Conservation (phyloP, 2,797 vertebrate species). For the Margarornis squamiger region DNA sequence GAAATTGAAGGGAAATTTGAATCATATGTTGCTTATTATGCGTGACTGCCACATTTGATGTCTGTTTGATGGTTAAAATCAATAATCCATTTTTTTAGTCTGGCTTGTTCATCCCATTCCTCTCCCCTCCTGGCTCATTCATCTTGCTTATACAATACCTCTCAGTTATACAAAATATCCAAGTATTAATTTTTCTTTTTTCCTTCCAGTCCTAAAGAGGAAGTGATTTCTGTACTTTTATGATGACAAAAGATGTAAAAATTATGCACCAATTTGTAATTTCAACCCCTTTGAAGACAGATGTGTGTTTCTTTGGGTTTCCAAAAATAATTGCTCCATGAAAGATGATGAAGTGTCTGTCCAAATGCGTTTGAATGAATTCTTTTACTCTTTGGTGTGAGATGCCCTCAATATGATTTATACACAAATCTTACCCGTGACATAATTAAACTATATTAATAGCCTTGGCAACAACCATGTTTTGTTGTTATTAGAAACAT, state of each 20-base stretch:
- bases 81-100: constrained; percentile 17
- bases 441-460: constrained; percentile 42
- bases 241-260: not conserved
- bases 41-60: constrained; percentile 35
- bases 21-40: constrained; percentile 51
- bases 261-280: not conserved
- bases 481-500: constrained; percentile 26
- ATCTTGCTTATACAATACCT: constrained; percentile 3
- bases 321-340: not conserved
- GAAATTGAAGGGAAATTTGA: constrained; percentile 60
- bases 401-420: constrained; percentile 16
- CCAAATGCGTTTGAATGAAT: constrained; percentile 10
- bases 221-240: not conserved
- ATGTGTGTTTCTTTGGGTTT: not conserved
- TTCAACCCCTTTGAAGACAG: not conserved
- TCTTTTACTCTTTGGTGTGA: constrained; percentile 9
- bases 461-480: not conserved
- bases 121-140: not conserved
- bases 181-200: not conserved
- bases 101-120: not conserved
- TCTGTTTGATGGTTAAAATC: constrained; percentile 31
- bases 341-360: constrained; percentile 28
- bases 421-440: constrained; percentile 14
- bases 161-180: not conserved
- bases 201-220: not conserved